Conservation (phyloP, 2,113 vertebrate genomes). For the Emberiza fucata region DNA sequence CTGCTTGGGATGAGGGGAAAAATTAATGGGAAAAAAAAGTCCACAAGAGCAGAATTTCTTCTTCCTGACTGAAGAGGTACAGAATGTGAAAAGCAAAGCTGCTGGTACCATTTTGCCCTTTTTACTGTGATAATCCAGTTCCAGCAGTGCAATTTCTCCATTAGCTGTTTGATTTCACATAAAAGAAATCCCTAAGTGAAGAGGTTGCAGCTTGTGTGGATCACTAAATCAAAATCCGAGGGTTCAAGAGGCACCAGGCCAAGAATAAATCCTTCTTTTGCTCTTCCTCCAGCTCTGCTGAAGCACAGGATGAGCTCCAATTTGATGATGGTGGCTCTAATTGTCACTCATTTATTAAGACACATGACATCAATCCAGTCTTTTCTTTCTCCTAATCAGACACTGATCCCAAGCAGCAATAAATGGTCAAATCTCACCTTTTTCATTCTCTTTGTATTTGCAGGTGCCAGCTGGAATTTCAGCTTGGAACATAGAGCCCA, state of each 20-base stretch:
- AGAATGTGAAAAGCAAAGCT: not conserved
- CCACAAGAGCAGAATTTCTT: not conserved
- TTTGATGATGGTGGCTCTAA: not conserved
- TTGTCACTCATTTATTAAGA: not conserved
- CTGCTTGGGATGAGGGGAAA: not conserved
- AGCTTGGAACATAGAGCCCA: conserved; percentile 98
- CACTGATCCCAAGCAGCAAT: not conserved
- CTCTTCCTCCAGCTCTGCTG: not conserved
- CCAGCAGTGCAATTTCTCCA: not conserved
- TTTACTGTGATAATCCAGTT: not conserved
- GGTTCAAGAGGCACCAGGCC: not conserved
- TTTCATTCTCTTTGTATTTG: conserved; percentile 95
- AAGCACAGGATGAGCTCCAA: not conserved
- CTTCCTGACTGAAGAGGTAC: not conserved
- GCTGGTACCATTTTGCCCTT: not conserved
- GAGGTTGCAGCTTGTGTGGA: not conserved
- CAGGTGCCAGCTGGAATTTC: conserved; percentile 90
- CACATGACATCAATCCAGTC: not conserved
- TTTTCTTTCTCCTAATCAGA: not conserved
- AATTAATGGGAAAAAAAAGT: not conserved
- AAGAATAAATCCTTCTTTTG: not conserved
- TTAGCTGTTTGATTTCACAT: not conserved
- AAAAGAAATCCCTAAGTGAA: accelerated
- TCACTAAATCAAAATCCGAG: not conserved
- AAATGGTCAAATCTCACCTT: conserved; percentile 74